Evolutionary conservation across 2,113 vertebrate species (phyloP).

Genomic region (Panurus biarmicus): DNA sequence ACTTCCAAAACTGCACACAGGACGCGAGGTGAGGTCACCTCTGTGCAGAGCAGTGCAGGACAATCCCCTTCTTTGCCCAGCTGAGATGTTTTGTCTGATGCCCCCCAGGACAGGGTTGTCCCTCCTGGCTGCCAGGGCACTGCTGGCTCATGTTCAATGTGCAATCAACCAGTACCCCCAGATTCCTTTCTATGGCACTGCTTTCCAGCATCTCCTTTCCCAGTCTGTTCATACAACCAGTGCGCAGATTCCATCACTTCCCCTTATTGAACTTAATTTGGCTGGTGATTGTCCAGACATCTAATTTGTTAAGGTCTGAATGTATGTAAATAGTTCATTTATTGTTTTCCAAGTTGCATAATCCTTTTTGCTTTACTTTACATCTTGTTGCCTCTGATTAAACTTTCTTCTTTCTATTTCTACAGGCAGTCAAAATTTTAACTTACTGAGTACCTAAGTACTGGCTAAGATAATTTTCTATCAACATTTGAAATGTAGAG

Average conservation of each 20-base stretch:
- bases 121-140: background rate
- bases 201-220: background rate
- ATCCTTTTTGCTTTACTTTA: background rate
- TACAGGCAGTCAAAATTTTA: background rate
- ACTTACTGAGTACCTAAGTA: background rate
- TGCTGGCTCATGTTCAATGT: background rate
- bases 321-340: background rate
- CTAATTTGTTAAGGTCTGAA: background rate
- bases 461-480: background rate
- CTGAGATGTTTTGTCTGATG: background rate
- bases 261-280: background rate
- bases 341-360: background rate
- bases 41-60: background rate
- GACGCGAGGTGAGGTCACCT: fast-evolving
- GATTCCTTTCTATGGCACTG: fast-evolving
- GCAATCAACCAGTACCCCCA: fast-evolving
- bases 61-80: background rate
- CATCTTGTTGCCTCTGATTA: background rate
- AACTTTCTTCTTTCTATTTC: background rate
- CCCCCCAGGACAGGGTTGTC: fast-evolving
- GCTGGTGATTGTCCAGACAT: background rate
- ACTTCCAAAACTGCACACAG: background rate
- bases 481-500: background rate
- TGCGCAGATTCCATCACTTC: background rate
- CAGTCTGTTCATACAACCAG: background rate